Conservation (phyloP, 2,888 invertebrate genomes). For the Athalia circularis region DNA sequence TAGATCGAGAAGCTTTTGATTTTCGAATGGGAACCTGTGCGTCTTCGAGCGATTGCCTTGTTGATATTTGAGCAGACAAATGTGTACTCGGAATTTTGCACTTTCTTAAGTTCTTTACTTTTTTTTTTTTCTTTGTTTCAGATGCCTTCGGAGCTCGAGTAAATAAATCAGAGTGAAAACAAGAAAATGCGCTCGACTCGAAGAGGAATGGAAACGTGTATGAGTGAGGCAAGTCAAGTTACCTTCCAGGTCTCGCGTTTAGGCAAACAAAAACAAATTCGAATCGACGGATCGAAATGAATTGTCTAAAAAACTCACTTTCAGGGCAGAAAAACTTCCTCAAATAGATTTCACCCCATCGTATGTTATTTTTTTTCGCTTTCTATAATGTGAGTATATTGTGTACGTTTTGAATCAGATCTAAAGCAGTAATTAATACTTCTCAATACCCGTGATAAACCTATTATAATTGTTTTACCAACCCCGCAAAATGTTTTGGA, state of each 20-base stretch:
- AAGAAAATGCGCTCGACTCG: slow-evolving; percentile 31
- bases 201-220: slow-evolving; percentile 23
- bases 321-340: not conserved
- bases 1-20: slow-evolving; percentile 37
- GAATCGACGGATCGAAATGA: slow-evolving; percentile 27
- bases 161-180: slow-evolving; percentile 44
- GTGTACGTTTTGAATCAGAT: not conserved
- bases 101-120: slow-evolving; percentile 22
- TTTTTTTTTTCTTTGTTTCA: slow-evolving; percentile 16
- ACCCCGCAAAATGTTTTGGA: not conserved
- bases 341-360: not conserved
- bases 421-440: too few relatives aligned
- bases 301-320: slow-evolving; percentile 17
- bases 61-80: slow-evolving; percentile 43
- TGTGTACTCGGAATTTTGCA: slow-evolving; percentile 39
- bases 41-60: slow-evolving; percentile 37
- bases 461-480: too few relatives aligned
- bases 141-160: slow-evolving; percentile 6
- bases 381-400: not conserved
- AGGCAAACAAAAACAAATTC: slow-evolving; percentile 37
- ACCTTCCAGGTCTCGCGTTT: slow-evolving; percentile 26
- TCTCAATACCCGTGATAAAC: too few relatives aligned
- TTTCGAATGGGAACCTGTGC: slow-evolving; percentile 33
- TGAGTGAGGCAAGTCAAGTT: not conserved
- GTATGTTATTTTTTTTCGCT: too few relatives aligned